A percentile compares a stretch with the other conserved stretches of the same genome.
phyloP scores from a whole-genome alignment of 2,113 vertebrate species.

The Speoplatyrhinus poulsoni region DNA sequence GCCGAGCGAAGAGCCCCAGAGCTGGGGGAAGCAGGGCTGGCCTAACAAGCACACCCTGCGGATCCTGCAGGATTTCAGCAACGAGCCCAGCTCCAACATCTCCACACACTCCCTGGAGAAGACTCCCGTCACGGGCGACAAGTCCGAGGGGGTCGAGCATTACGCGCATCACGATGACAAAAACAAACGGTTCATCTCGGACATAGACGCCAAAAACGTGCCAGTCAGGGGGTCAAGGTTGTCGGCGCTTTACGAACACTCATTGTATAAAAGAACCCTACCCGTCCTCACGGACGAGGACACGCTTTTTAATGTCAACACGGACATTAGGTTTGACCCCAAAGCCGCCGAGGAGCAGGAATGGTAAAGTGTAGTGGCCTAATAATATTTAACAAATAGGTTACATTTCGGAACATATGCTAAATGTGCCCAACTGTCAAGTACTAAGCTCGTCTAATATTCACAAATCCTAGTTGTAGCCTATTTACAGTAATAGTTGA shows the following conservation, averaged over 20 bases:
- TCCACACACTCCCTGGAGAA: constrained; percentile 86
- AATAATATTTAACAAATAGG: neutral
- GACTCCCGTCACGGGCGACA: constrained; percentile 58
- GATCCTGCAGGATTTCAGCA: constrained; percentile 93
- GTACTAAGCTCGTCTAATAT: too few species aligned
- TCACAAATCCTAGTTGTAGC: too few species aligned
- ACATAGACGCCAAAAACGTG: constrained; percentile 30
- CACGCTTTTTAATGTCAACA: constrained; percentile 92
- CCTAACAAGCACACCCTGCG: constrained; percentile 92
- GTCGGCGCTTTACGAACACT: constrained; percentile 84
- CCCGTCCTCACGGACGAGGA: constrained; percentile 84
- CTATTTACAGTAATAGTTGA: too few species aligned
- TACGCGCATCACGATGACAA: constrained; percentile 56
- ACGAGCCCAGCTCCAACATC: constrained; percentile 87
- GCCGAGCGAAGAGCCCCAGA: constrained; percentile 72
- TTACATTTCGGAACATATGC: too few species aligned
- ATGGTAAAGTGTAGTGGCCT: constrained; percentile 76
- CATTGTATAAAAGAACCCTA: constrained; percentile 78
- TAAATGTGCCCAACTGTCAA: too few species aligned
- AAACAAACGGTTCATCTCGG: constrained; percentile 64
- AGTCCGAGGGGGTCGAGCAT: constrained; percentile 58
- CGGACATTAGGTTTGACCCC: constrained; percentile 91
- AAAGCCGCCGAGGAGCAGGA: constrained; percentile 84
- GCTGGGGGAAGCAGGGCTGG: constrained; percentile 81
- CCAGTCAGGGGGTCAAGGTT: constrained; percentile 72